Evolutionary conservation across 1,140 invertebrate genomes (phyloP).

Genomic region (Ceratina calcarata): DNA sequence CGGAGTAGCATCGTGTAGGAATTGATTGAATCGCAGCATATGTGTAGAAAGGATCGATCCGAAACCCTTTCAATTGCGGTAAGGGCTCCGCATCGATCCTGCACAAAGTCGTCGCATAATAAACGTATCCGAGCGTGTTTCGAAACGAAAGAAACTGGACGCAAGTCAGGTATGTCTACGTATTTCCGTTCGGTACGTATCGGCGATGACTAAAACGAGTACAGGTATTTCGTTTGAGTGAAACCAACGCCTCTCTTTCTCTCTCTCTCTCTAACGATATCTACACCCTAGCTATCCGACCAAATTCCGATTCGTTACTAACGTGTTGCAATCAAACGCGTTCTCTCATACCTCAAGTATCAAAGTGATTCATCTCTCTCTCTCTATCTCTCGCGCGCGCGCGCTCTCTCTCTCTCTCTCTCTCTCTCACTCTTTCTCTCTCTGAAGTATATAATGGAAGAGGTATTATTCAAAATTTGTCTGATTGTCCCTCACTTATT

Average conservation of each 20-base stretch:
- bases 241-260: background rate
- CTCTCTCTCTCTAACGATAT: background rate
- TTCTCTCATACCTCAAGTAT: background rate
- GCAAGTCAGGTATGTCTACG: background rate
- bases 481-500: slow-evolving; percentile 35
- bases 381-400: background rate
- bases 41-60: background rate
- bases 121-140: background rate
- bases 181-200: slow-evolving; percentile 19
- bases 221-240: background rate
- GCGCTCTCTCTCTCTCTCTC: background rate
- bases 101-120: background rate
- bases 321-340: background rate
- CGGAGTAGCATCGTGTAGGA: too few species aligned
- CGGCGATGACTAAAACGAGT: background rate
- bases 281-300: background rate
- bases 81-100: background rate
- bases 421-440: background rate
- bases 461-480: slow-evolving; percentile 5
- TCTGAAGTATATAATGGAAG: slow-evolving; percentile 6
- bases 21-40: background rate
- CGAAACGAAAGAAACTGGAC: background rate
- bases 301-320: background rate
- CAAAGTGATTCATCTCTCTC: background rate
- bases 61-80: background rate